Percentiles rank a stretch among this genome's conserved stretches.
These are phyloP conservation scores for Aratinga solstitialis DNA, from an alignment of 2,797 vertebrate genomes.

Conservation along the genomic window DNA sequence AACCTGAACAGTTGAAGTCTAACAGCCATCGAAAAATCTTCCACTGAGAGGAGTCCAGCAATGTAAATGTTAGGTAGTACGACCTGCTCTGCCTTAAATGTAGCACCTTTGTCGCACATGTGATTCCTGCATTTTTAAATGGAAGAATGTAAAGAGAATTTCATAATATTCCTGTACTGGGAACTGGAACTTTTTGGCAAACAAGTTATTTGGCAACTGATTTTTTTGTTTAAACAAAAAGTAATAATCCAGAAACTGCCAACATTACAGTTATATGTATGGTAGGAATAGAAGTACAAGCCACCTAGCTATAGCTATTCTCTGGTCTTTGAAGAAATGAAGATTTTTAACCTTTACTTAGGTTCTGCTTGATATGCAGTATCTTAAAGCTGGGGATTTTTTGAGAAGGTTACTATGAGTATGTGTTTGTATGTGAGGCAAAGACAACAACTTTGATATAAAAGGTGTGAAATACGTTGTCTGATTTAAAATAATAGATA, in stretches of 20 bases:
- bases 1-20: not conserved
- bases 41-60: not conserved
- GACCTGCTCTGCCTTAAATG: not conserved
- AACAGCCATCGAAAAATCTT: not conserved
- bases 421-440: not conserved
- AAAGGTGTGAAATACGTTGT: not conserved
- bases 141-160: not conserved
- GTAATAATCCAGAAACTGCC: not conserved
- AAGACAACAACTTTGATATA: not conserved
- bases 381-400: conserved; percentile 27
- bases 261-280: not conserved
- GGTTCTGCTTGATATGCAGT: not conserved
- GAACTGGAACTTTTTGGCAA: not conserved
- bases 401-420: not conserved
- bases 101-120: not conserved
- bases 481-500: not conserved
- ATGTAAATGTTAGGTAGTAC: not conserved
- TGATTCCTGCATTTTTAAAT: not conserved
- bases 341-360: not conserved
- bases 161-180: not conserved
- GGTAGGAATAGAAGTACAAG: not conserved
- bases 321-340: not conserved
- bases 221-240: not conserved
- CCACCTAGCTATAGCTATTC: not conserved
- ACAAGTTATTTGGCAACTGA: not conserved